These are phyloP conservation scores for Nipponacmea schrenckii DNA, from an alignment of 2,888 invertebrate genomes.

Conservation along the genomic window DNA sequence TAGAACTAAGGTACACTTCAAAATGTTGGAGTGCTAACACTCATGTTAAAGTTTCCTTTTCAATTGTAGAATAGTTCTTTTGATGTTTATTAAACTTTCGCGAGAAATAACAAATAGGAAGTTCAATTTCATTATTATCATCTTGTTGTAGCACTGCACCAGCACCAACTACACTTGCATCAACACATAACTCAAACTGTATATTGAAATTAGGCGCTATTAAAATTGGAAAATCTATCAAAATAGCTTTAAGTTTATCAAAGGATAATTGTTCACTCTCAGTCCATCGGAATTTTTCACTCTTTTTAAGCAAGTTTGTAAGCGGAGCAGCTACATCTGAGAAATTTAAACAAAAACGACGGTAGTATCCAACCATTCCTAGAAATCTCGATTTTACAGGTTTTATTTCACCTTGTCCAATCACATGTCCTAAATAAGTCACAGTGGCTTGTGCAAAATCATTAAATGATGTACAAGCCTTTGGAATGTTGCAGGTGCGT, in stretches of 20 bases:
- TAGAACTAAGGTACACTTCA: conserved; percentile 27
- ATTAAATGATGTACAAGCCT: too few relatives aligned
- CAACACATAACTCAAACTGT: conserved; percentile 34
- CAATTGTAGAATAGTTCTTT: conserved; percentile 33
- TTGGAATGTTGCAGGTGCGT: conserved; percentile 13
- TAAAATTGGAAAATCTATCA: conserved; percentile 28
- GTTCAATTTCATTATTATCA: conserved; percentile 30
- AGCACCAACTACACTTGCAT: conserved; percentile 40
- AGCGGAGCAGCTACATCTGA: conserved; percentile 22
- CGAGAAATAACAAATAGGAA: conserved; percentile 35
- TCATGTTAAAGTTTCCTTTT: conserved; percentile 36
- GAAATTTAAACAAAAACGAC: conserved; percentile 32
- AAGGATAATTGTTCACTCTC: conserved; percentile 49
- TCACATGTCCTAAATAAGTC: too few relatives aligned
- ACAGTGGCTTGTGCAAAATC: too few relatives aligned
- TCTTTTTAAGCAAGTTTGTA: conserved; percentile 12
- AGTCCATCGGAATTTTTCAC: conserved; percentile 44
- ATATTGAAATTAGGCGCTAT: conserved; percentile 17
- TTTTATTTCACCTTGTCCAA: too few relatives aligned
- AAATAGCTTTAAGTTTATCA: conserved; percentile 41
- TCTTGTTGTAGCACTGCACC: conserved; percentile 40
- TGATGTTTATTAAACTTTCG: conserved; percentile 34
- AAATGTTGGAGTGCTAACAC: conserved; percentile 36
- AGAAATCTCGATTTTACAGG: conserved; percentile 19
- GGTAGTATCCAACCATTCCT: conserved; percentile 29